Conservation (phyloP, 1,140 invertebrate species). For the Rhysida immarginata region DNA sequence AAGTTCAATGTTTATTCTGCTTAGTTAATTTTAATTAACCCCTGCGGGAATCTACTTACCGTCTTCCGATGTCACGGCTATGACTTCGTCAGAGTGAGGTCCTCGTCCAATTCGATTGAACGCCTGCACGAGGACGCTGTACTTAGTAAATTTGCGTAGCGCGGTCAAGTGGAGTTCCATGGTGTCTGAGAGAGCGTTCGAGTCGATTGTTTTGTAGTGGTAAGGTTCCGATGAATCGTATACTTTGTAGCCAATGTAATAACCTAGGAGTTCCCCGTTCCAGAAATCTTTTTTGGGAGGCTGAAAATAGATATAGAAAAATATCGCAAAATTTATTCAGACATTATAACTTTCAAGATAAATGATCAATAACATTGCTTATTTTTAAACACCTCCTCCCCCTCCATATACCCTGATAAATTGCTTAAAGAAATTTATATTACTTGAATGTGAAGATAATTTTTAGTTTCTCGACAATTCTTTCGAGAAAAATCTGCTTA, state of each 20-base stretch:
- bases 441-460: too few relatives aligned
- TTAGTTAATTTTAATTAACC: too few relatives aligned
- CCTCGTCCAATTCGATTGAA: conserved; percentile 39
- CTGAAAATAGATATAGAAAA: too few relatives aligned
- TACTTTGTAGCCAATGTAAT: conserved; percentile 75
- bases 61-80: conserved; percentile 63
- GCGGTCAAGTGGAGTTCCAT: conserved; percentile 7
- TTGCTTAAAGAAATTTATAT: too few relatives aligned
- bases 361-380: background rate
- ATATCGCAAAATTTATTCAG: background rate
- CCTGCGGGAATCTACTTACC: too few relatives aligned
- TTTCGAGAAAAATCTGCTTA: too few relatives aligned
- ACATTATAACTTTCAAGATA: background rate
- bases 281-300: conserved; percentile 68
- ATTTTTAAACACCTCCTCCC: background rate
- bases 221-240: conserved; percentile 42
- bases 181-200: conserved; percentile 47
- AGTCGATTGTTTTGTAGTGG: conserved; percentile 82
- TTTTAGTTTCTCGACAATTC: too few relatives aligned
- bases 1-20: too few relatives aligned
- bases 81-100: conserved; percentile 53
- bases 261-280: conserved; percentile 83
- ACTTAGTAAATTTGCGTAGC: conserved; percentile 31
- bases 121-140: conserved; percentile 32
- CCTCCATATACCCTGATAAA: too few relatives aligned